Evolutionary conservation across 2,888 invertebrate genomes (phyloP).

Genomic region (Drosophila quinaria): DNA sequence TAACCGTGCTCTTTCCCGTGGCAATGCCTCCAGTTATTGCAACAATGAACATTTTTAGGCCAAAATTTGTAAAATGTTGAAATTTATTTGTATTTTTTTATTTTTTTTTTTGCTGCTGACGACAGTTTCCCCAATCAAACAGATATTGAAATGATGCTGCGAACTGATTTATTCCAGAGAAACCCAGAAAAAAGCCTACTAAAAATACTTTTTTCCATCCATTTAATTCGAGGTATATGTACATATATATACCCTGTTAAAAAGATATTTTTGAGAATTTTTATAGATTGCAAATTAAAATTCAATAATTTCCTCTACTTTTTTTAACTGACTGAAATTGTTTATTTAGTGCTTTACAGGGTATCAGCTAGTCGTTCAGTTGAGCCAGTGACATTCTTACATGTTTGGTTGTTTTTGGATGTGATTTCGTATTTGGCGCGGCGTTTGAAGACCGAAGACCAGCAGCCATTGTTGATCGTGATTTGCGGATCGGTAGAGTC

Average conservation of each 20-base stretch:
- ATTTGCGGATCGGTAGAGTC: conserved; percentile 43
- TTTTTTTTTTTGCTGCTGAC: no score
- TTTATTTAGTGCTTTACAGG: not conserved
- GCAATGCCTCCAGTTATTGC: no score
- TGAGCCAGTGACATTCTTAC: not conserved
- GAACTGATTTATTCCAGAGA: no score
- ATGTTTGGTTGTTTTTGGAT: conserved; percentile 52
- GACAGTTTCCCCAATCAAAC: no score
- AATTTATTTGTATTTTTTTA: no score
- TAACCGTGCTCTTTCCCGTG: no score
- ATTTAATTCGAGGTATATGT: not conserved
- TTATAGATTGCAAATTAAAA: not conserved
- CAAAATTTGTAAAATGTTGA: no score
- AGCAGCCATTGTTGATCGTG: conserved; percentile 50
- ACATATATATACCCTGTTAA: not conserved
- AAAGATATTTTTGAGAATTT: not conserved
- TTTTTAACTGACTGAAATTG: not conserved
- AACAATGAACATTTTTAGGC: no score
- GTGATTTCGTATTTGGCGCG: conserved; percentile 78
- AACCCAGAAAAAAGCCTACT: no score
- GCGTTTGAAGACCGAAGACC: conserved; percentile 62
- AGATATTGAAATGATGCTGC: no score
- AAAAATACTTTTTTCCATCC: no score
- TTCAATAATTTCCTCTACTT: not conserved
- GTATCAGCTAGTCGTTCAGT: not conserved